Base-by-base conservation (phyloP, 1,140 invertebrate species). In the Drosophila ananassae region DNA sequence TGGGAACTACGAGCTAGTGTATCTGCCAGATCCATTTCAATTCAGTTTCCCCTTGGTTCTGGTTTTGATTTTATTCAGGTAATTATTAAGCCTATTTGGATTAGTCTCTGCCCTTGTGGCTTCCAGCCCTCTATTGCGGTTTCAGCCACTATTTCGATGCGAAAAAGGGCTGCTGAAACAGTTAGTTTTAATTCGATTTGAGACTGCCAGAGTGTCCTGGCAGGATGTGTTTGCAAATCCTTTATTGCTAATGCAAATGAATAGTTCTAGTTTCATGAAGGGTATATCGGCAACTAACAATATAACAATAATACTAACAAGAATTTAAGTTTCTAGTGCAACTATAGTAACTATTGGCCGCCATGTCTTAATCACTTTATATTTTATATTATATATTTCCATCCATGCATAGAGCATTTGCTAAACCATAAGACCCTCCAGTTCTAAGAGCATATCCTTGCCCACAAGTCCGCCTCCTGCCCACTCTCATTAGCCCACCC, bases 151-250 rank as follows among this genome's bases (percentile, higher is more conserved):
- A 73, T 58, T 74, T 54, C 24, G 50, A 73, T 34, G 57, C 30
- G 44, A 58, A 58, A 50, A 79, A 47, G 30, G n/a, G 39, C 17
- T 55, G 55, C 57, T 34, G 39, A 81, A 82, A 87, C 44, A 78
- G 82, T 82, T 63, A 50, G 58, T 85, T 69, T 80, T 80, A 87
- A 81, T 87, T 81, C 73, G 61, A 77, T 85, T 87, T 59, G 39
- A 75, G 57, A 34, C 12, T 17, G 39, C 13, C 48, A 34, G 30
- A 32, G 32, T 21, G 48, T 24, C 4, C 39, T 9, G 44, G 21
- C 28, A 37, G 46, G 39, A 51, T 41, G 64, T 58, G 61, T 60
- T 72, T 79, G 57, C 75, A 25, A 22, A 66, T 25, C 55, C 62
- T 53, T 37, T 48, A 30, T 41, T 48, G 52, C 41, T 50, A 75